Evolutionary conservation across 1,140 invertebrate genomes (phyloP), one percentile per base, ranked within the genome.

Genomic region (Adoxophyes honmai): DNA sequence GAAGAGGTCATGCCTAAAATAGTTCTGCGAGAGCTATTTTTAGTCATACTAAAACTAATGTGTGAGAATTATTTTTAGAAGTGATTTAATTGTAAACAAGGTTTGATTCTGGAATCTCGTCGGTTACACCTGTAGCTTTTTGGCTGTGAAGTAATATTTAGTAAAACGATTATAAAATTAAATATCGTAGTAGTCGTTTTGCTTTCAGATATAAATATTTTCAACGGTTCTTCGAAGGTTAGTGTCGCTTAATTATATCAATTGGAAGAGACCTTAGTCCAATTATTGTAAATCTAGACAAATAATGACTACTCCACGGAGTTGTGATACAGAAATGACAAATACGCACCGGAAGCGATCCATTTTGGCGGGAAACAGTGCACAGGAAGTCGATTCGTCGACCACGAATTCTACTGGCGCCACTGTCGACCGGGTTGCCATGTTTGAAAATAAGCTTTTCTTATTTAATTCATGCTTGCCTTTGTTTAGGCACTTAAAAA

Each of bases 331-430:
- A 69, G 63, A 80, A 78, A 88, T 90, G 88, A 90, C 83, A 88
- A 88, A 90, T 88, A 81, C 59, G 62, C 59, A 64, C 66, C 80
- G 88, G 88, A 90, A 89, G 71, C 73, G 78, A 90, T 90, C 88
- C 88, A 90, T 90, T 90, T 86, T 62, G 70, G 70, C 73, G 80
- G 85, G 86, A 88, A 88, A 81, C 78, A 77, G 70, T 63, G 48
- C 75, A 60, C 84, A 73, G 86, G 86, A 90, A 90, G 81, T 89
- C 72, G 80, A 78, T 86, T 79, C 81, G 79, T 73, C 75, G 76
- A 86, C 81, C 86, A 80, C 84, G 83, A 88, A 89, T 81, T 76
- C 74, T 70, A 71, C 69, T 68, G 84, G 81, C 84, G 84, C 84
- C 84, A 78, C 52, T 55, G 68, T 68, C 59, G 62, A 58, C 59